Conservation (phyloP, 37 sponge, comb jelly and placozoan genomes). For the Cliona cf. orientalis region DNA sequence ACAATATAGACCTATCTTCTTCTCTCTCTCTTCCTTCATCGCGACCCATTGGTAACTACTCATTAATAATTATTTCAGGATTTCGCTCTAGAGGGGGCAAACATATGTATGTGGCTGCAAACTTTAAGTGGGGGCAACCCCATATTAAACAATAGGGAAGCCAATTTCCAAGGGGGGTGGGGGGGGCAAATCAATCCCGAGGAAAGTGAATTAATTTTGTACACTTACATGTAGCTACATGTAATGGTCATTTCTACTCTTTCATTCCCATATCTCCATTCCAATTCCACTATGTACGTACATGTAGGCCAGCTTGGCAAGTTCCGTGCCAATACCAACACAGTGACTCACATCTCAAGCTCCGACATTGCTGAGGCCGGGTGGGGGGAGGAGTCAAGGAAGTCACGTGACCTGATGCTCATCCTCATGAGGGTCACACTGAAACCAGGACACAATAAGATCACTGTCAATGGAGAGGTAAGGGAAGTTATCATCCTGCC, state of each 20-base stretch:
- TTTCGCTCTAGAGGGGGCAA: too few species aligned
- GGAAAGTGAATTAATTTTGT: too few species aligned
- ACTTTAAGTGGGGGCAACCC: too few species aligned
- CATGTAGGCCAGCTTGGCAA: neutral
- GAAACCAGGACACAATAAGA: slow-evolving; percentile 40
- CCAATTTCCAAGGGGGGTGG: too few species aligned
- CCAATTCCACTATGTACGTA: neutral
- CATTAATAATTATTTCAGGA: too few species aligned
- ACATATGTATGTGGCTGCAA: too few species aligned
- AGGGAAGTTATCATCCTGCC: neutral
- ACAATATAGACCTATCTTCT: slow-evolving; percentile 29
- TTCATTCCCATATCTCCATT: neutral
- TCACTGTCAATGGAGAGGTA: slow-evolving; percentile 48
- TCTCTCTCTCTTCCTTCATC: slow-evolving; percentile 12
- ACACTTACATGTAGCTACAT: too few species aligned
- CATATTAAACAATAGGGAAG: too few species aligned
- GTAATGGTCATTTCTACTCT: too few species aligned
- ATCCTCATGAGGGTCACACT: slow-evolving; percentile 7
- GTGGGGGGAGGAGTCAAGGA: neutral
- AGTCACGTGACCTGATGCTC: neutral
- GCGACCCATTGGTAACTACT: slow-evolving; percentile 53
- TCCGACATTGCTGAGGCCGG: slow-evolving; percentile 6
- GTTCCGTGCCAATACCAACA: neutral
- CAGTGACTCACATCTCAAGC: slow-evolving; percentile 11
- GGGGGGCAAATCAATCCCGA: too few species aligned